phyloP scores from a whole-genome alignment of 2,888 invertebrate species.

The Limnephilus auricula region DNA sequence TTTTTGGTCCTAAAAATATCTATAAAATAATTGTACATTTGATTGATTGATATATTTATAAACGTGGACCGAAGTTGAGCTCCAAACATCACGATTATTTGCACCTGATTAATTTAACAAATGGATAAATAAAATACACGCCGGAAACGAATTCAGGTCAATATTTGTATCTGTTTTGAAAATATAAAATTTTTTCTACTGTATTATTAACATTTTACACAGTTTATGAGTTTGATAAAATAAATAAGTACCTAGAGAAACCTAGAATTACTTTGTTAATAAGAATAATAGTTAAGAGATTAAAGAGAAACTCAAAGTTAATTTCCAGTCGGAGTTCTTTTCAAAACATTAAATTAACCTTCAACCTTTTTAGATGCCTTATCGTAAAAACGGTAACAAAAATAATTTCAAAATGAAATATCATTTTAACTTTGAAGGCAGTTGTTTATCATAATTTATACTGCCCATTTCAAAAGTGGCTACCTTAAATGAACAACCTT shows the following conservation, averaged over 20 bases:
- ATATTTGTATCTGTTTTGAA: neutral
- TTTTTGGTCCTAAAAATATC: too few relatives aligned
- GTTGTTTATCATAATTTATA: slow-evolving; percentile 2
- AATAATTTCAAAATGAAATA: neutral
- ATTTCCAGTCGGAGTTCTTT: neutral
- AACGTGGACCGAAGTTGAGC: neutral
- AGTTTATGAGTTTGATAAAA: neutral
- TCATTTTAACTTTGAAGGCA: neutral
- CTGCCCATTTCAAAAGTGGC: neutral
- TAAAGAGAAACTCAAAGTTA: neutral
- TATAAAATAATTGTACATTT: too few relatives aligned
- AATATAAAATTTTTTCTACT: neutral
- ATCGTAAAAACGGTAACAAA: neutral
- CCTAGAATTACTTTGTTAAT: neutral
- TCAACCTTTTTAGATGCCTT: neutral
- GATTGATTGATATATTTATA: neutral
- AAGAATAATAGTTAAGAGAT: neutral
- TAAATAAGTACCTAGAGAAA: neutral
- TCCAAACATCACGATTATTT: neutral
- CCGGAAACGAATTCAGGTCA: neutral
- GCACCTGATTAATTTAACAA: neutral
- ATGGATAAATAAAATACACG: neutral
- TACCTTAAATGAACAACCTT: neutral
- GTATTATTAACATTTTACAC: neutral
- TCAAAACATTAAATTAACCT: neutral